These are phyloP conservation scores for Columba guinea DNA, from an alignment of 2,797 vertebrate species.

Conservation along the genomic window DNA sequence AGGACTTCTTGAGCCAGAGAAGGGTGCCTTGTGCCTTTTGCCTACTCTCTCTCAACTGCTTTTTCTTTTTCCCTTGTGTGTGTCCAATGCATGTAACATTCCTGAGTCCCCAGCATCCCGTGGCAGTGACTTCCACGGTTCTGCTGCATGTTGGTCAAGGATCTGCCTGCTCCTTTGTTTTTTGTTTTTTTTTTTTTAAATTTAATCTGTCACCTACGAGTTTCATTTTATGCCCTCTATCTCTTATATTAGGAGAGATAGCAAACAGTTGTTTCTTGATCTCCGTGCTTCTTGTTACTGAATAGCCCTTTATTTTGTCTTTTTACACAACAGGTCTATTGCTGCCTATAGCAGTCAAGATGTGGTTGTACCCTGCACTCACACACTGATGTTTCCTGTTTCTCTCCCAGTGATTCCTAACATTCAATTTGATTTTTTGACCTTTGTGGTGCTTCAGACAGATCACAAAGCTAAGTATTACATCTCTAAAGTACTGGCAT, in stretches of 20 bases:
- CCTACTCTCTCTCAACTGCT: neutral
- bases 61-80: neutral
- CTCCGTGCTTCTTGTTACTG: constrained; percentile 26
- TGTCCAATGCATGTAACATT: neutral
- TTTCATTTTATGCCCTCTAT: constrained; percentile 31
- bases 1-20: neutral
- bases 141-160: neutral
- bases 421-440: neutral
- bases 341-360: neutral
- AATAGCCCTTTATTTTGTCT: constrained; percentile 8
- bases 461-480: neutral
- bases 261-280: neutral
- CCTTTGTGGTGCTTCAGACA: neutral
- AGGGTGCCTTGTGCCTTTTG: accelerated
- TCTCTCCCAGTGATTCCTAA: constrained; percentile 9
- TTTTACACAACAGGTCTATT: neutral
- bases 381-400: neutral
- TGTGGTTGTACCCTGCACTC: neutral
- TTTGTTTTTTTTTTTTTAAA: neutral
- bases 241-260: constrained; percentile 26
- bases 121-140: neutral
- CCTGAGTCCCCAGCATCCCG: neutral
- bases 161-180: neutral
- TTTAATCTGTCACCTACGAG: constrained; percentile 42
- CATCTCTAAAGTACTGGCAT: neutral